These are phyloP conservation scores for Mimumesa dahlbomi DNA, from an alignment of 2,888 invertebrate species.

Conservation along the genomic window DNA sequence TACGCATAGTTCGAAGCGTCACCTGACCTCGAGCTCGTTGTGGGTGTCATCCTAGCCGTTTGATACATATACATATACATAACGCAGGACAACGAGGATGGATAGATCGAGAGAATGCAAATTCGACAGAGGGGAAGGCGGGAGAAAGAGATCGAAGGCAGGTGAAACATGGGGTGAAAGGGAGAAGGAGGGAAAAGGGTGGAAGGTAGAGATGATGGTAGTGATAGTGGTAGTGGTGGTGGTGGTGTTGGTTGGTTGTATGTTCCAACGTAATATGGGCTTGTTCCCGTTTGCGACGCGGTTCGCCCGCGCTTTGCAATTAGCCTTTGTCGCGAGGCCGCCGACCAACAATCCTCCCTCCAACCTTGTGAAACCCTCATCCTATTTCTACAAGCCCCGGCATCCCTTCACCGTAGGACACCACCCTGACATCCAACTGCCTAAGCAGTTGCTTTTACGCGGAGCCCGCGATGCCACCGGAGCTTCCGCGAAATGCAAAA, in stretches of 20 bases:
- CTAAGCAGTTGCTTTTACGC: slow-evolving; percentile 42
- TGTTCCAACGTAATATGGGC: slow-evolving; percentile 77
- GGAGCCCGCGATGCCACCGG: slow-evolving; percentile 13
- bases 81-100: neutral
- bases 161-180: slow-evolving; percentile 23
- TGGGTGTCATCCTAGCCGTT: slow-evolving; percentile 22
- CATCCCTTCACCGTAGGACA: slow-evolving; percentile 21
- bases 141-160: slow-evolving; percentile 24
- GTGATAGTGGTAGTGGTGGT: too few species aligned
- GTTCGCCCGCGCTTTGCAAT: slow-evolving; percentile 76
- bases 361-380: slow-evolving; percentile 43
- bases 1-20: slow-evolving; percentile 52
- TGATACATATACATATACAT: neutral
- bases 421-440: slow-evolving; percentile 33
- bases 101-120: neutral
- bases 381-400: slow-evolving; percentile 15
- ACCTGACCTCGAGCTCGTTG: slow-evolving; percentile 33
- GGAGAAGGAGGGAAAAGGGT: slow-evolving; percentile 5
- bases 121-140: slow-evolving; percentile 19
- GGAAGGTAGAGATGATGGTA: too few species aligned
- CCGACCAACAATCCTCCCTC: slow-evolving; percentile 56
- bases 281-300: slow-evolving; percentile 74
- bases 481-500: slow-evolving; percentile 45
- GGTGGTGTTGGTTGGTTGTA: too few species aligned
- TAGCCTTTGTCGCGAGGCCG: slow-evolving; percentile 77